Evolutionary conservation across 2,888 invertebrate species (phyloP), one percentile per base, ranked within the genome.

Genomic region (Tenodera sinensis): DNA sequence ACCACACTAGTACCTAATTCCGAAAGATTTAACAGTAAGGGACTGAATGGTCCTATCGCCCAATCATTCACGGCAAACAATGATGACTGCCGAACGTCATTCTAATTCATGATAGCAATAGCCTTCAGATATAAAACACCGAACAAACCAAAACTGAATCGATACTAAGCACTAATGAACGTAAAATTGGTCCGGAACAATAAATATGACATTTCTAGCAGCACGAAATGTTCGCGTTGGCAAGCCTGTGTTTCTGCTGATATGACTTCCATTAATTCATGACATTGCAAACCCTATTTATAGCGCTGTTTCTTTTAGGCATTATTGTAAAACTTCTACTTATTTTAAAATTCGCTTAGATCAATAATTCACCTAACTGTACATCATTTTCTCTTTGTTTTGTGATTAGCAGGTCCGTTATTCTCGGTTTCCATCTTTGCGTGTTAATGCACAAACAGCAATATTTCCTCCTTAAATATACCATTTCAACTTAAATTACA

Each of bases 121-220:
- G 15, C 54, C 54, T 71, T 71, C 2, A 25, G 54, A 3, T 20
- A 71, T 71, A 71, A 20, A 71, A 71, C 6, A 71, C 9, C 20
- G 20, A 71, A 6, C 54, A 25, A 42, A 71, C 20, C 54, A 20
- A 42, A 71, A 71, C 20, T 20, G 54, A 20, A 20, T 14, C 54
- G 8, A 71, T 20, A 4, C 20, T 6, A 71, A 15, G 54, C 54
- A 20, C 0, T 71, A 20, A 71, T 25, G 25, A 20, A 71, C 25
- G 54, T 25, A 91, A 83, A 90, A 91, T 84, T 89, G 91, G 91
- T 91, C 91, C 90, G 83, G 15, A 71, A 71, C 25, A 71, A 15
- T 71, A 71, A 71, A 71, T 42, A 42, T 71, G 54, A 71, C 54
- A 71, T 71, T 71, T 71, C 54, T 25, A 25, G 8, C 6, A 71